phyloP scores from a whole-genome alignment of 92 coral and sea anemone species.

The Blastomussa wellsi region DNA sequence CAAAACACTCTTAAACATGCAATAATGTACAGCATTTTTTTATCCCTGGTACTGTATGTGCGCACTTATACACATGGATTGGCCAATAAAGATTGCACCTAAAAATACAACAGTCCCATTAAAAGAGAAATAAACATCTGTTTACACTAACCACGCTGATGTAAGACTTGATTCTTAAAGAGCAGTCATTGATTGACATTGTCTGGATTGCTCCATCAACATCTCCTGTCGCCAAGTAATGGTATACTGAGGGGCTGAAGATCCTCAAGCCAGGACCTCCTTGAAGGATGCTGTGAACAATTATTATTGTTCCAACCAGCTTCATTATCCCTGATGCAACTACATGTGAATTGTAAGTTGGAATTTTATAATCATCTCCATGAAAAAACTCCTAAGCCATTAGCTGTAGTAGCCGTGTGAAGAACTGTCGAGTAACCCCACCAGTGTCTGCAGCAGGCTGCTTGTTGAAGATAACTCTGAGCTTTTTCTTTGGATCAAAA shows the following conservation, averaged over 20 bases:
- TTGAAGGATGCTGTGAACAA: conserved; percentile 59
- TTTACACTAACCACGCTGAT: too few relatives aligned
- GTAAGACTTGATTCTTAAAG: too few relatives aligned
- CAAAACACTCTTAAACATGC: neutral
- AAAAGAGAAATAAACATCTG: too few relatives aligned
- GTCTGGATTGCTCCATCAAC: conserved; percentile 48
- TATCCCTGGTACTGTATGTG: too few relatives aligned
- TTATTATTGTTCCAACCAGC: conserved; percentile 36
- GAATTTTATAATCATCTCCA: conserved; percentile 42
- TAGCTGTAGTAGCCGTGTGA: conserved; percentile 26
- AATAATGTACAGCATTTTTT: neutral
- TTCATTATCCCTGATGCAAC: conserved; percentile 52
- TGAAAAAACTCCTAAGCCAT: conserved; percentile 31
- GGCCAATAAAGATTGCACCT: too few relatives aligned
- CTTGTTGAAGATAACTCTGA: conserved; percentile 24
- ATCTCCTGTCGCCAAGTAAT: conserved; percentile 62
- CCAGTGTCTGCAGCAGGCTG: conserved; percentile 64
- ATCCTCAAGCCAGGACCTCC: conserved; percentile 63
- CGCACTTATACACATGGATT: too few relatives aligned
- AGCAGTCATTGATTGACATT: conserved; percentile 45
- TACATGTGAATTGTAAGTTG: conserved; percentile 36
- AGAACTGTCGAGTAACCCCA: conserved; percentile 57
- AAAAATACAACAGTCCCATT: too few relatives aligned
- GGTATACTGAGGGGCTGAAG: conserved; percentile 55
- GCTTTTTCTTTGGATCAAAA: conserved; percentile 56